phyloP scores from a whole-genome alignment of 2,113 vertebrate species.

The Brachypodius melanocephalos region DNA sequence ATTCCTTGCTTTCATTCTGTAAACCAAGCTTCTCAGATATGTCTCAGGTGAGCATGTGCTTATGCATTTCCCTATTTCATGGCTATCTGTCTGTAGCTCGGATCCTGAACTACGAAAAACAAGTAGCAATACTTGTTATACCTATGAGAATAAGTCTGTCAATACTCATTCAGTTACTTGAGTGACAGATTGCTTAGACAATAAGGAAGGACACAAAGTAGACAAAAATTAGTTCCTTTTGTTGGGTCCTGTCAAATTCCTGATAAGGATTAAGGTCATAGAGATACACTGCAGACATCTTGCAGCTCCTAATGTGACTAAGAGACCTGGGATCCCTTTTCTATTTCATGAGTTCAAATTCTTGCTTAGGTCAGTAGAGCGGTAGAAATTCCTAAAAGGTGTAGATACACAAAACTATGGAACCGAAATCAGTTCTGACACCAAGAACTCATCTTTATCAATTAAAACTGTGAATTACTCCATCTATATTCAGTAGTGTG shows the following conservation, averaged over 20 bases:
- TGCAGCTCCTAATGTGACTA: neutral
- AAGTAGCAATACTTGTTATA: neutral
- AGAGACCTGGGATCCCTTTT: neutral
- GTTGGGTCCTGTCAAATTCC: neutral
- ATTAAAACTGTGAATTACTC: neutral
- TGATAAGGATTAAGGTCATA: neutral
- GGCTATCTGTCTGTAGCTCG: neutral
- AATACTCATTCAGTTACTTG: neutral
- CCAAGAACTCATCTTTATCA: neutral
- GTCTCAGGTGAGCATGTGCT: neutral
- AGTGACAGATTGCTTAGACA: neutral
- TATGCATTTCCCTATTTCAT: neutral
- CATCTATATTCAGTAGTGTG: neutral
- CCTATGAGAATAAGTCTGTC: neutral
- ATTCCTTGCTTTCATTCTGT: neutral
- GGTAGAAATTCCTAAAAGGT: neutral
- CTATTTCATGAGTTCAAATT: neutral
- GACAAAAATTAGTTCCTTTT: neutral
- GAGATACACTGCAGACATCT: neutral
- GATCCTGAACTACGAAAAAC: neutral
- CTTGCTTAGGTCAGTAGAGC: neutral
- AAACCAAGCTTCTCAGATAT: neutral
- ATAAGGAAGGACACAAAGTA: neutral
- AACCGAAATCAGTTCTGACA: neutral
- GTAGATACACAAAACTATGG: accelerated